These are phyloP conservation scores for Epicauta chinensis DNA, from an alignment of 1,140 invertebrate species.

Conservation along the genomic window DNA sequence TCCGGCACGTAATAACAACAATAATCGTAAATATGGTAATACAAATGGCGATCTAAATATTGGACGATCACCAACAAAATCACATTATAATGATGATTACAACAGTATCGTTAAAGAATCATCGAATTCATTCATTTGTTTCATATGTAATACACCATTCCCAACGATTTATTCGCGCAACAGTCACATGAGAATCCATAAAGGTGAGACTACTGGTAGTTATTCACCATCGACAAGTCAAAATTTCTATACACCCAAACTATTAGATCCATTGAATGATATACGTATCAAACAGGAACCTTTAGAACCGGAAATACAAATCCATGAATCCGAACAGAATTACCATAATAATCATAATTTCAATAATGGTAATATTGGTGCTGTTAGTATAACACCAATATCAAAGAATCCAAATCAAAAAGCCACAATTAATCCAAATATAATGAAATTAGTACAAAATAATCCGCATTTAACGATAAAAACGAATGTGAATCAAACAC, in stretches of 20 bases:
- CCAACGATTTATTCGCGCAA: slow-evolving; percentile 39
- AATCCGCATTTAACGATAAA: slow-evolving; percentile 39
- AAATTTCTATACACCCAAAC: slow-evolving; percentile 3
- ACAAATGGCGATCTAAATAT: slow-evolving; percentile 16
- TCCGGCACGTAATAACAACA: background rate
- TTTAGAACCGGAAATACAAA: slow-evolving; percentile 39
- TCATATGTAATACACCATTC: slow-evolving; percentile 38
- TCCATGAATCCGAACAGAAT: slow-evolving; percentile 32
- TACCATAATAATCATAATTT: background rate
- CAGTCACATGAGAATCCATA: slow-evolving; percentile 41
- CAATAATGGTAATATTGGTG: slow-evolving; percentile 21
- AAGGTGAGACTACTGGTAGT: slow-evolving; percentile 17
- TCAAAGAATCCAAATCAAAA: slow-evolving; percentile 29
- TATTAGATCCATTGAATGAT: too few species aligned
- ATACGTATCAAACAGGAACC: slow-evolving; percentile 34
- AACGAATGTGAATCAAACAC: slow-evolving; percentile 10
- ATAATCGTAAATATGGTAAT: background rate
- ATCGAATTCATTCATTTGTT: slow-evolving; percentile 28
- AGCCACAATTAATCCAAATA: slow-evolving; percentile 32
- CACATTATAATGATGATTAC: background rate
- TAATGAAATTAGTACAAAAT: slow-evolving; percentile 38
- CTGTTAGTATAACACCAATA: slow-evolving; percentile 38
- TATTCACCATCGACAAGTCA: background rate
- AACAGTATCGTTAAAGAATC: background rate
- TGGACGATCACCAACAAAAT: slow-evolving; percentile 20